Conservation (phyloP, 2,113 vertebrate species). For the Atlantisia rogersi region DNA sequence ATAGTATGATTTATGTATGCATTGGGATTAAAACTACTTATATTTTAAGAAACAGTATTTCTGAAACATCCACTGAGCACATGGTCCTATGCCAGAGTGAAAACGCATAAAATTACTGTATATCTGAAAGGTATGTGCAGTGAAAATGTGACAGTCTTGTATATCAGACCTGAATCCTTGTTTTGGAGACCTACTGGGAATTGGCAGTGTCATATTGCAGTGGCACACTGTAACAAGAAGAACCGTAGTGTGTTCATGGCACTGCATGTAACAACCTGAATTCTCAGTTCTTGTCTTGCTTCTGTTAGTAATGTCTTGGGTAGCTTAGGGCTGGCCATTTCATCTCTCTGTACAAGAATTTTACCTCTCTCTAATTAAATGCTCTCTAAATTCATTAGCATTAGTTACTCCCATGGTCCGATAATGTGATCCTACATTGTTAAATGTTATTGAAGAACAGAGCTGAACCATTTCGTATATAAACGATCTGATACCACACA, state of each 20-base stretch:
- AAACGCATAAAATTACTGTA: background rate
- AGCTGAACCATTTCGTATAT: background rate
- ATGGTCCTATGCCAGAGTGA: background rate
- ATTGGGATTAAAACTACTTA: background rate
- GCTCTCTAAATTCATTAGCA: background rate
- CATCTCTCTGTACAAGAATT: background rate
- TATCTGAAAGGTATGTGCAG: background rate
- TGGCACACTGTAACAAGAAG: background rate
- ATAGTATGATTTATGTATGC: conserved; percentile 76
- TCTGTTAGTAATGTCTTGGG: background rate
- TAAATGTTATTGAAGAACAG: background rate
- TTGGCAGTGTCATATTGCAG: background rate
- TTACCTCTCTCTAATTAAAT: background rate
- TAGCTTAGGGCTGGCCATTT: background rate
- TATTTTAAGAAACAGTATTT: background rate
- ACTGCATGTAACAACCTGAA: background rate
- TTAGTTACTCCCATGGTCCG: background rate
- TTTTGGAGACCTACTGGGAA: background rate
- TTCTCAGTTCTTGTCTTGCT: background rate
- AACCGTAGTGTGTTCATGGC: background rate
- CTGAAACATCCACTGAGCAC: background rate
- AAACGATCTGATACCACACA: background rate
- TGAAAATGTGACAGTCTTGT: background rate
- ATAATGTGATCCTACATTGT: background rate
- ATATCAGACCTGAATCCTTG: background rate